phyloP scores from a whole-genome alignment of 2,797 vertebrate species.

The Diplodus puntazzo region DNA sequence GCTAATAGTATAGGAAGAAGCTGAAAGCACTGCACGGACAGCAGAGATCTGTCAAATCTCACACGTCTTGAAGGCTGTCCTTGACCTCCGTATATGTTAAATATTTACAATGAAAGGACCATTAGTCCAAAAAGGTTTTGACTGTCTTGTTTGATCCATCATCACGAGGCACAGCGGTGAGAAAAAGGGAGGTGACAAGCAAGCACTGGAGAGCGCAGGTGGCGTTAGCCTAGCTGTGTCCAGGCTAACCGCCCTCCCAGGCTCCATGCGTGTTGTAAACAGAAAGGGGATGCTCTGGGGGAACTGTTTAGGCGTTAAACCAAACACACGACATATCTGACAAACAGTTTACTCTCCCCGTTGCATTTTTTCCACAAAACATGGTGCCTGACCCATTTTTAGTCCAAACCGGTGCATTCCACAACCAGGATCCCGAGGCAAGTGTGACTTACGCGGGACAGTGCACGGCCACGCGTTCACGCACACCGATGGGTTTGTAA shows the following conservation, averaged over 20 bases:
- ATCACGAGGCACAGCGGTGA: not conserved
- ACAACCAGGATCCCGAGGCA: conserved; percentile 57
- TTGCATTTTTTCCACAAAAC: conserved; percentile 80
- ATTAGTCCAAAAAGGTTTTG: conserved; percentile 11
- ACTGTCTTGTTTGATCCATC: conserved; percentile 14
- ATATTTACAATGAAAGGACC: conserved; percentile 31
- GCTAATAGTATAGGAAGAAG: not conserved
- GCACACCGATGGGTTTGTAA: conserved; percentile 7
- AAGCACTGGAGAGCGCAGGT: conserved; percentile 64
- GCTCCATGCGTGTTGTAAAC: conserved; percentile 76
- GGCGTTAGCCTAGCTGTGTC: conserved; percentile 45
- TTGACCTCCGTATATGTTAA: conserved; percentile 16
- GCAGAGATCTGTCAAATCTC: conserved; percentile 14
- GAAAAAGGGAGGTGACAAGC: conserved; percentile 15
- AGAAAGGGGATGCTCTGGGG: conserved; percentile 76
- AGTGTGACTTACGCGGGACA: conserved; percentile 40
- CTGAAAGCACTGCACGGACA: conserved; percentile 1
- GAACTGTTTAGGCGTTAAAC: conserved; percentile 86
- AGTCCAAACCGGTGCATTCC: conserved; percentile 75
- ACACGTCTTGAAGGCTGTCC: conserved; percentile 7
- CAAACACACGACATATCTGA: conserved; percentile 86
- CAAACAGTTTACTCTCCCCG: conserved; percentile 86
- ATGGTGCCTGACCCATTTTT: conserved; percentile 66
- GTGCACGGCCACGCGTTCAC: conserved; percentile 7
- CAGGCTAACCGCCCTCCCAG: conserved; percentile 54